phyloP scores from a whole-genome alignment of 2,797 vertebrate genomes.

The Argentina silus region DNA sequence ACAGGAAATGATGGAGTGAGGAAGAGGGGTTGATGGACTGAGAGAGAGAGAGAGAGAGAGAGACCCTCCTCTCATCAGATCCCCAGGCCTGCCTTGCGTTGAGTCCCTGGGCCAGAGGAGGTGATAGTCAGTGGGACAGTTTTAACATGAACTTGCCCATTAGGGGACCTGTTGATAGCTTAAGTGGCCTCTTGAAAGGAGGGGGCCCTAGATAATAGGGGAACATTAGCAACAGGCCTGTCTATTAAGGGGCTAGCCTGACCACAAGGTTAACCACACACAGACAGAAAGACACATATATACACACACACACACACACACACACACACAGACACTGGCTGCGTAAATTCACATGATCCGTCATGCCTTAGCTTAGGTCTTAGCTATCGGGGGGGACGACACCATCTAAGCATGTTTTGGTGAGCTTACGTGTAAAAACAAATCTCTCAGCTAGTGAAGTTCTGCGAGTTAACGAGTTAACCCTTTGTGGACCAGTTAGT shows the following conservation, averaged over 20 bases:
- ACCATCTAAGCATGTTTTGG: too few relatives aligned
- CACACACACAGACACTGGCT: constrained; percentile 65
- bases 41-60: constrained; percentile 33
- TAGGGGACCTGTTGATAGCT: constrained; percentile 71
- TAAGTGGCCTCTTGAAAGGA: constrained; percentile 68
- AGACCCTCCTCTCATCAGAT: constrained; percentile 20
- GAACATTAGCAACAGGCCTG: constrained; percentile 55
- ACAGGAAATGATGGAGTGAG: constrained; percentile 63
- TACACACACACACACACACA: constrained; percentile 64
- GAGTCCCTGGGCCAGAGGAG: constrained; percentile 54
- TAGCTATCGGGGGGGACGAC: too few relatives aligned
- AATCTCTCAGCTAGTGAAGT: too few relatives aligned
- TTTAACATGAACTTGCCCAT: constrained; percentile 82
- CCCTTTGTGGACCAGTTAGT: too few relatives aligned
- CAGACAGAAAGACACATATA: background rate
- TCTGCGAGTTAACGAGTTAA: too few relatives aligned
- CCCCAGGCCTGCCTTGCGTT: constrained; percentile 53
- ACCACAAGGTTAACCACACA: constrained; percentile 49
- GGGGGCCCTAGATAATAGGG: constrained; percentile 36
- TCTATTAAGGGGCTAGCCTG: constrained; percentile 56
- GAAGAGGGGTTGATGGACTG: constrained; percentile 50
- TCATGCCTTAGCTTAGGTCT: background rate
- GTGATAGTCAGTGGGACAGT: constrained; percentile 51
- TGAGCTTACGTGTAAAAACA: too few relatives aligned
- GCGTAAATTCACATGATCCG: background rate